A percentile compares a stretch with the other conserved stretches of the same genome.
phyloP scores from a whole-genome alignment of 1,140 invertebrate species.

The Idris sp. region DNA sequence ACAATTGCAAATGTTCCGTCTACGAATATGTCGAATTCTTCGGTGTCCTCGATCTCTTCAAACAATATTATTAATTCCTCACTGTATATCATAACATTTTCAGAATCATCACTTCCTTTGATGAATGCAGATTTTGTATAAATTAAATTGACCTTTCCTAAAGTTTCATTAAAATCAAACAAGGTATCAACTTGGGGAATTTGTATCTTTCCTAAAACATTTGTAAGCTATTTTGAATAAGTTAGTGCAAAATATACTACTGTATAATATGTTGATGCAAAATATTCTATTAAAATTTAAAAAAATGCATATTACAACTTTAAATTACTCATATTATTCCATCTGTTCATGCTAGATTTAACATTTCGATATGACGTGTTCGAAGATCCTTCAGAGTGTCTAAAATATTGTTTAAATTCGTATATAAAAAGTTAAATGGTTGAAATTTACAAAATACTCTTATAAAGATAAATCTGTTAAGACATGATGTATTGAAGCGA shows the following conservation, averaged over 20 bases:
- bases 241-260: too few species aligned
- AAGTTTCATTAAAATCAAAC: neutral
- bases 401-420: too few species aligned
- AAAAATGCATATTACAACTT: too few species aligned
- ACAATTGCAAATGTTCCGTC: conserved; percentile 1
- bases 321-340: conserved; percentile 1
- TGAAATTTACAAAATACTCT: too few species aligned
- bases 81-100: conserved; percentile 5
- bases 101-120: neutral
- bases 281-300: too few species aligned
- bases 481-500: too few species aligned
- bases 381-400: neutral
- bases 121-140: neutral
- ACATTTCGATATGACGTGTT: neutral
- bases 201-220: conserved; percentile 2
- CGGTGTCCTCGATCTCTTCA: conserved; percentile 1
- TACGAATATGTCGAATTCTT: neutral
- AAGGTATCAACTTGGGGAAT: neutral
- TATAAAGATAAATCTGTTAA: too few species aligned
- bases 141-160: neutral
- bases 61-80: neutral
- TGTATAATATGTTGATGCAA: too few species aligned
- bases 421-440: too few species aligned
- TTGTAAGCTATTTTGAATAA: too few species aligned
- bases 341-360: conserved; percentile 1